These are phyloP conservation scores for Sarcophaga subvicina DNA, from an alignment of 2,888 invertebrate genomes.

Conservation along the genomic window DNA sequence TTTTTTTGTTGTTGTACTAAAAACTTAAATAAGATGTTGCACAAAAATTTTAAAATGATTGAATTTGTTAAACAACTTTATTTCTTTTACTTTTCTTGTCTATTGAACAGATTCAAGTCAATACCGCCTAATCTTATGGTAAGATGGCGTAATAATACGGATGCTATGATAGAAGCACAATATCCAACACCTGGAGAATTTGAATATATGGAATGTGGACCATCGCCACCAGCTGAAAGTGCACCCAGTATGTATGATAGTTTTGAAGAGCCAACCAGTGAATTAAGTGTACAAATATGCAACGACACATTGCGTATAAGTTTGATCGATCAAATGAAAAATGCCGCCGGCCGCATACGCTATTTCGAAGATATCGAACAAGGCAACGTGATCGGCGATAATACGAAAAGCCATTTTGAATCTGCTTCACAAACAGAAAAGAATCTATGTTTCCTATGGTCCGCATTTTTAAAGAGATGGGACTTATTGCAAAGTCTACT, in stretches of 20 bases:
- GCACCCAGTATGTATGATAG: slow-evolving; percentile 92
- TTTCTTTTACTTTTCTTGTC: slow-evolving; percentile 14
- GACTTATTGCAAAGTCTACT: slow-evolving; percentile 86
- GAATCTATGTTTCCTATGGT: slow-evolving; percentile 88
- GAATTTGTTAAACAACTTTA: background rate
- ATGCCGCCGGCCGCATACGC: slow-evolving; percentile 86
- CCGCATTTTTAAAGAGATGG: slow-evolving; percentile 87
- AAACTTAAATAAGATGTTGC: background rate
- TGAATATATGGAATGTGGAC: slow-evolving; percentile 90
- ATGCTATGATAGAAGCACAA: slow-evolving; percentile 85
- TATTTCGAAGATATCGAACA: slow-evolving; percentile 89
- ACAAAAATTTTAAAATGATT: background rate
- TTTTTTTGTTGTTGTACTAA: no score
- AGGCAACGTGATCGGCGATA: slow-evolving; percentile 85
- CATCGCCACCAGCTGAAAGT: slow-evolving; percentile 91
- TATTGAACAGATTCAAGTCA: slow-evolving; percentile 81
- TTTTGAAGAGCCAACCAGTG: slow-evolving; percentile 88
- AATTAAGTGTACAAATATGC: slow-evolving; percentile 88
- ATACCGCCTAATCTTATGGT: slow-evolving; percentile 82
- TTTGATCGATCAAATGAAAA: slow-evolving; percentile 89
- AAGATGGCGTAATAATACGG: slow-evolving; percentile 84
- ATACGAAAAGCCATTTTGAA: slow-evolving; percentile 83
- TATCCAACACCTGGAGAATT: slow-evolving; percentile 86
- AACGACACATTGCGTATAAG: slow-evolving; percentile 88
- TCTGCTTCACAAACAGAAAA: slow-evolving; percentile 86